Conservation (phyloP, 2,113 vertebrate species). For the Trichomycterus rosablanca region DNA sequence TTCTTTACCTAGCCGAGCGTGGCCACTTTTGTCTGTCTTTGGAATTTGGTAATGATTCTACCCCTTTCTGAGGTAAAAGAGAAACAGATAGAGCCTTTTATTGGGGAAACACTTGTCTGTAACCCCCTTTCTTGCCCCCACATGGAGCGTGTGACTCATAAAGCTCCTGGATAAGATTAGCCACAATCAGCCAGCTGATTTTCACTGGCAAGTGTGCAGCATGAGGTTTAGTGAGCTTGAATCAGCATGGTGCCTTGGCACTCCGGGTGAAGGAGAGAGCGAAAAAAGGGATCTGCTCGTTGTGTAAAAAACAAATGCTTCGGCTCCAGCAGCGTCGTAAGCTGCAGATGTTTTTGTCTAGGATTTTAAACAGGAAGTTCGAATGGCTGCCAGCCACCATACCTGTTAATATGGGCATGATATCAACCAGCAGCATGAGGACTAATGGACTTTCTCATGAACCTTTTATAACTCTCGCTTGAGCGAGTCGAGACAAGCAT, state of each 20-base stretch:
- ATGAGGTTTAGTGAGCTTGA: conserved; percentile 8
- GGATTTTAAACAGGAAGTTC: conserved; percentile 1
- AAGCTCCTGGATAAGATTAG: conserved; percentile 32
- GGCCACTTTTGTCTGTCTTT: too few species aligned
- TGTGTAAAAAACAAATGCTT: too few species aligned
- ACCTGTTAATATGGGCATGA: conserved; percentile 1
- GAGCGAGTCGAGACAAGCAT: background rate
- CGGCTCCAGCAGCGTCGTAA: too few species aligned
- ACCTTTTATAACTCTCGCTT: background rate
- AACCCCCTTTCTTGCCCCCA: background rate
- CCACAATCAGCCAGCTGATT: conserved; percentile 28
- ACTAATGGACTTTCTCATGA: background rate
- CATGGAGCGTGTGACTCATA: background rate
- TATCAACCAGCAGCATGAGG: background rate
- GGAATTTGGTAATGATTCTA: too few species aligned
- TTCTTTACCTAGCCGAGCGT: too few species aligned
- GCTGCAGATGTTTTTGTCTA: background rate
- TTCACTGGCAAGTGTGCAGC: conserved; percentile 12
- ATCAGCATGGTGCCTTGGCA: conserved; percentile 9
- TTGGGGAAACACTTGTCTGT: background rate
- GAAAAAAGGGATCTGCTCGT: background rate
- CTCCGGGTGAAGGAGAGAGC: background rate
- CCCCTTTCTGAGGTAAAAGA: background rate
- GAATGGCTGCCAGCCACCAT: background rate
- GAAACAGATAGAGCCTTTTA: background rate